Evolutionary conservation across 2,113 vertebrate species (phyloP).

Genomic region (Siniperca knerii): DNA sequence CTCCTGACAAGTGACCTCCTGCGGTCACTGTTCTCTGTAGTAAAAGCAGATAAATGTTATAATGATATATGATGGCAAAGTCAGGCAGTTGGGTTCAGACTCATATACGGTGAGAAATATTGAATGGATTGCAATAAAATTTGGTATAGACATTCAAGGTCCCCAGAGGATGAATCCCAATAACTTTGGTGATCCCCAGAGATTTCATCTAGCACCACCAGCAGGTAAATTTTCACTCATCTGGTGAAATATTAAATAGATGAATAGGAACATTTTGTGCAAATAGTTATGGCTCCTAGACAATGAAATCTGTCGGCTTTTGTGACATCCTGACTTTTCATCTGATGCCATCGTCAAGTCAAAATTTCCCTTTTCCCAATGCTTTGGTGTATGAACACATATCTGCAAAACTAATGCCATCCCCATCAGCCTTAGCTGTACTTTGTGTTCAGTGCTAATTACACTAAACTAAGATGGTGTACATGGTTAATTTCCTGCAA

Average conservation of each 20-base stretch:
- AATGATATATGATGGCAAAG: too few species aligned
- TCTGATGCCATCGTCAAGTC: background rate
- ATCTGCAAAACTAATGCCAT: background rate
- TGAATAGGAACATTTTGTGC: background rate
- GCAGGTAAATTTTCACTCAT: background rate
- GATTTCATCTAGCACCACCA: background rate
- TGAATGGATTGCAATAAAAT: background rate
- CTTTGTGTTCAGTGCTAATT: background rate
- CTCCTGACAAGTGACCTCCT: too few species aligned
- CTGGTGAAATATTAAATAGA: background rate
- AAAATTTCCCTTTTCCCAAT: background rate
- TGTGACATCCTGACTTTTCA: too few species aligned
- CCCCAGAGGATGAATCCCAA: background rate
- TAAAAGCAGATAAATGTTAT: too few species aligned
- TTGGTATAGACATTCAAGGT: background rate
- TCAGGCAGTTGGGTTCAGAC: background rate
- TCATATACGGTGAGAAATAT: too few species aligned
- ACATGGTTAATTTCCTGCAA: background rate
- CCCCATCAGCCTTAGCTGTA: background rate
- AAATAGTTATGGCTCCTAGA: background rate
- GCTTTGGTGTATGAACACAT: background rate
- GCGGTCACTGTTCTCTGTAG: too few species aligned
- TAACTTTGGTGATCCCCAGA: background rate
- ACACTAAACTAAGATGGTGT: background rate
- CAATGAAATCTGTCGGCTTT: too few species aligned